Conservation (phyloP, 2,113 vertebrate genomes). For the Hipposideros armiger region DNA sequence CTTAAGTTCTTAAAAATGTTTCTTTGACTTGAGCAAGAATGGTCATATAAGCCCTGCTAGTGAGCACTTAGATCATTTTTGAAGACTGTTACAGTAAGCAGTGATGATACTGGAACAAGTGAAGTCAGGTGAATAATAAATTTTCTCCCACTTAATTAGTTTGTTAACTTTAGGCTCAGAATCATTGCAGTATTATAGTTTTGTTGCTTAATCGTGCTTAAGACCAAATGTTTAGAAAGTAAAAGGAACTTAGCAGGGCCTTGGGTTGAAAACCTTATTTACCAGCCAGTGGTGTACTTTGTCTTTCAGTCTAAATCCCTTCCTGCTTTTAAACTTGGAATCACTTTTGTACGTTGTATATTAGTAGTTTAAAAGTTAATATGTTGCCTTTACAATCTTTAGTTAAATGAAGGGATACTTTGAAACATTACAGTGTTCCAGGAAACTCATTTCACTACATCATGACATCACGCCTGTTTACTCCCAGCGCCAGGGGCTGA, state of each 20-base stretch:
- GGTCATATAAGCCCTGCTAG: neutral
- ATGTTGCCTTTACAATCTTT: neutral
- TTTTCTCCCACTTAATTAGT: neutral
- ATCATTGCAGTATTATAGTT: conserved; percentile 16
- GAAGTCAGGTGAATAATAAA: neutral
- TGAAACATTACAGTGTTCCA: neutral
- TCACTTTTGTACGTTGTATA: neutral
- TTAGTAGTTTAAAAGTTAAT: conserved; percentile 20
- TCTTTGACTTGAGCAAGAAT: neutral
- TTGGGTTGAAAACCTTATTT: conserved; percentile 42
- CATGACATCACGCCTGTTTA: neutral
- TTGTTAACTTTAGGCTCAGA: conserved; percentile 9
- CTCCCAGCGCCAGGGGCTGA: neutral
- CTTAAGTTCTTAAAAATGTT: conserved; percentile 11
- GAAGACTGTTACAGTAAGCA: neutral
- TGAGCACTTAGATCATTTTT: conserved; percentile 16
- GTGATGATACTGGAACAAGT: conserved; percentile 12
- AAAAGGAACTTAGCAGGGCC: neutral
- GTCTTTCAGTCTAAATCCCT: neutral
- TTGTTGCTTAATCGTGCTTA: neutral
- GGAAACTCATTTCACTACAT: neutral
- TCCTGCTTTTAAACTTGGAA: conserved; percentile 14
- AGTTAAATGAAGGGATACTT: neutral
- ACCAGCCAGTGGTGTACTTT: neutral
- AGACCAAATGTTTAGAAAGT: neutral